Percentiles rank a stretch among this genome's conserved stretches.
These are phyloP conservation scores for Drymonia ruficornis DNA, from an alignment of 2,888 invertebrate genomes.

Conservation along the genomic window DNA sequence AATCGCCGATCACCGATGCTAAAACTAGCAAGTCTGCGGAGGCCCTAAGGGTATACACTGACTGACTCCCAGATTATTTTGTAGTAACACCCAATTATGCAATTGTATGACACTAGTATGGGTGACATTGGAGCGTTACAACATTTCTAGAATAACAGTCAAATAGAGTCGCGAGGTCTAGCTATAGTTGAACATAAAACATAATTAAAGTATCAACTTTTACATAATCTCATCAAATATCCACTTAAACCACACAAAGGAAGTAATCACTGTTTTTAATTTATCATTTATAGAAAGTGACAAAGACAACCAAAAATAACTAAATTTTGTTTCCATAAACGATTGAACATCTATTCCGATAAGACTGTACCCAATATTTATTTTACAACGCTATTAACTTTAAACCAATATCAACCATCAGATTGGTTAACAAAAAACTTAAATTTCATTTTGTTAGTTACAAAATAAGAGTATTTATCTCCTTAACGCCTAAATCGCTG, in stretches of 20 bases:
- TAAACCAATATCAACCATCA: slow-evolving; percentile 21
- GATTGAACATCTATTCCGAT: background rate
- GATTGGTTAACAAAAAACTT: slow-evolving; percentile 26
- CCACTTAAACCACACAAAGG: background rate
- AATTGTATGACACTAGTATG: too few relatives aligned
- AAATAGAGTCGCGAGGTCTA: too few relatives aligned
- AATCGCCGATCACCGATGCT: too few relatives aligned
- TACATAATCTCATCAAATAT: background rate
- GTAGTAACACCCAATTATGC: too few relatives aligned
- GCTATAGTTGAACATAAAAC: too few relatives aligned
- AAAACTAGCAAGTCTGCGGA: too few relatives aligned
- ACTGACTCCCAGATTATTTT: too few relatives aligned
- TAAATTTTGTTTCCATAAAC: slow-evolving; percentile 1
- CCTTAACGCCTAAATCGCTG: slow-evolving; percentile 40
- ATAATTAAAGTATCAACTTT: too few relatives aligned
- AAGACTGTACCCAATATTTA: slow-evolving; percentile 2
- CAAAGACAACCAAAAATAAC: background rate
- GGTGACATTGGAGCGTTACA: too few relatives aligned
- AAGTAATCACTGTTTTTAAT: background rate
- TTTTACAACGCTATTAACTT: slow-evolving; percentile 1
- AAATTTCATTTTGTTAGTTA: slow-evolving; percentile 10
- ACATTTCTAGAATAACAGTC: too few relatives aligned
- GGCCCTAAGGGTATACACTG: too few relatives aligned
- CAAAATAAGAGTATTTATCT: slow-evolving; percentile 28
- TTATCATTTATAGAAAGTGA: background rate